These are phyloP conservation scores for Trissolcus brochymenae DNA, from an alignment of 2,888 invertebrate species.

Conservation along the genomic window DNA sequence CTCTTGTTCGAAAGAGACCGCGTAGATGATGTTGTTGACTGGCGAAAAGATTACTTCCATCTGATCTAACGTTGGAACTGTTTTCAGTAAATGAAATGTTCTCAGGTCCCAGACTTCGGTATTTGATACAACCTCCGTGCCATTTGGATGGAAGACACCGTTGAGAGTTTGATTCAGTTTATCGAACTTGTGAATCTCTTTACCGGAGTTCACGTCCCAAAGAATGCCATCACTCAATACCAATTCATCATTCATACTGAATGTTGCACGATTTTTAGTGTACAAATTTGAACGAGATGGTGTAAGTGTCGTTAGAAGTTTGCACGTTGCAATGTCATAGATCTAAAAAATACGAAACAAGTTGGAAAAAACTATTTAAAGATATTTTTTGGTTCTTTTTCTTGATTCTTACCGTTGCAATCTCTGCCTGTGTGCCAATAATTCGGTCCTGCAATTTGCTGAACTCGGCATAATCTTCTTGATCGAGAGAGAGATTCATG, in stretches of 20 bases:
- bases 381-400: not conserved
- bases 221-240: conserved; percentile 95
- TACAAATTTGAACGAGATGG: conserved; percentile 94
- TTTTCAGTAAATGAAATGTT: conserved; percentile 94
- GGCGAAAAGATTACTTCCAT: conserved; percentile 93
- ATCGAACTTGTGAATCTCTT: conserved; percentile 97
- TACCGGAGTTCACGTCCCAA: conserved; percentile 93
- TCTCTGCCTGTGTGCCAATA: conserved; percentile 91
- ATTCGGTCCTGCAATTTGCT: conserved; percentile 92
- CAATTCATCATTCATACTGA: conserved; percentile 94
- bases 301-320: conserved; percentile 84
- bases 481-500: conserved; percentile 80
- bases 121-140: conserved; percentile 96
- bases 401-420: conserved; percentile 80
- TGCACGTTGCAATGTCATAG: conserved; percentile 91
- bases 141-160: conserved; percentile 97
- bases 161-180: conserved; percentile 96
- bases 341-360: conserved; percentile 75
- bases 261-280: conserved; percentile 94
- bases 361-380: not conserved
- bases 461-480: conserved; percentile 94
- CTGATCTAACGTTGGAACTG: conserved; percentile 95
- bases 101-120: conserved; percentile 99
- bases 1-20: conserved; percentile 87
- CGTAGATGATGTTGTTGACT: conserved; percentile 91